A percentile compares a stretch with the other conserved stretches of the same genome.
Evolutionary conservation across 2,797 vertebrate genomes (phyloP).

Genomic region (Carduelis carduelis): DNA sequence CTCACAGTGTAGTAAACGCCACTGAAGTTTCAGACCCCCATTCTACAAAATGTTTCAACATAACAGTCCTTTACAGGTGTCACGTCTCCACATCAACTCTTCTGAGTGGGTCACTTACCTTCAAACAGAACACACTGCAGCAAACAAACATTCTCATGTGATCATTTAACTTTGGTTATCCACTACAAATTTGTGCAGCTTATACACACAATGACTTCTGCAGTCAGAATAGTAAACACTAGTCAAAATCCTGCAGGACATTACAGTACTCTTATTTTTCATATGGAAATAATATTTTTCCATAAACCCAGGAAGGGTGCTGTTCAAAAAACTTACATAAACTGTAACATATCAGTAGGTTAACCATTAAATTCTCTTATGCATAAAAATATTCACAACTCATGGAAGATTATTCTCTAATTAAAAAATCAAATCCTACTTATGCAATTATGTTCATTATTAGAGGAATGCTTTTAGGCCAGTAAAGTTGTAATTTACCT

Average conservation of each 20-base stretch:
- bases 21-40: background rate
- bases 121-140: background rate
- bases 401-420: background rate
- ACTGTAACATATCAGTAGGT: background rate
- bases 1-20: background rate
- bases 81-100: background rate
- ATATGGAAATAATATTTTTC: background rate
- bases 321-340: background rate
- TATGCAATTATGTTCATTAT: background rate
- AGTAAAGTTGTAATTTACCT: background rate
- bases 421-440: background rate
- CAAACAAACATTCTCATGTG: background rate
- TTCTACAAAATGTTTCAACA: background rate
- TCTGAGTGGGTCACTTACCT: background rate
- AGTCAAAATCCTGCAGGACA: background rate
- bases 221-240: background rate
- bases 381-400: background rate
- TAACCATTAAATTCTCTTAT: background rate
- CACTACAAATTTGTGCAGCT: background rate
- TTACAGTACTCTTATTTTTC: background rate
- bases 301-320: background rate
- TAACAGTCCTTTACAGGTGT: background rate
- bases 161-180: background rate
- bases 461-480: background rate
- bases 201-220: background rate